A percentile compares a stretch with the other conserved stretches of the same genome.
These are phyloP conservation scores for Xylocopa sonorina DNA, from an alignment of 1,140 invertebrate genomes.

Conservation along the genomic window DNA sequence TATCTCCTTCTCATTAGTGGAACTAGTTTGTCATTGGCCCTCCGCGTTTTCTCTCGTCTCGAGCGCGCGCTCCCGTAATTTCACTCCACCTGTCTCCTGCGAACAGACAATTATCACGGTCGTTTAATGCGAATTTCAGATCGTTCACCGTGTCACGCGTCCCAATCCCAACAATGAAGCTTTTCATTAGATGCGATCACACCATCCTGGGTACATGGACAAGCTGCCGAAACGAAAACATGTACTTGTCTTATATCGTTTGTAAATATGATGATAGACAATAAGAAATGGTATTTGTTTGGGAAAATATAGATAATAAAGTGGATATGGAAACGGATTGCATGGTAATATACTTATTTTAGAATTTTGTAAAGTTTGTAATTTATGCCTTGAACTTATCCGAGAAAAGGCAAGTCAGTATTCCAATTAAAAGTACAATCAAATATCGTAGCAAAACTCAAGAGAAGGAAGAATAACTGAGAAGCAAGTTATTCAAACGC, in stretches of 20 bases:
- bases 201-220: not conserved
- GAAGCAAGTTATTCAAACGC: not conserved
- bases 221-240: not conserved
- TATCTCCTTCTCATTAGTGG: slow-evolving; percentile 23
- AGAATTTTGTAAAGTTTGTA: no score
- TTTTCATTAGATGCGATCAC: not conserved
- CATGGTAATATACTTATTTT: no score
- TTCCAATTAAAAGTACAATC: no score
- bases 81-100: slow-evolving; percentile 8
- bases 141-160: slow-evolving; percentile 13
- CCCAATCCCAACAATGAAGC: slow-evolving; percentile 1
- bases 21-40: slow-evolving; percentile 26
- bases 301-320: no score
- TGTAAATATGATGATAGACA: not conserved
- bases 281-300: not conserved
- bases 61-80: slow-evolving; percentile 13
- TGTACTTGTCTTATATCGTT: not conserved
- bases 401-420: no score
- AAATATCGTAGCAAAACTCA: not conserved
- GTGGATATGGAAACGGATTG: no score
- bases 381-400: no score
- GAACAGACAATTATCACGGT: slow-evolving; percentile 33
- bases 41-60: slow-evolving; percentile 9
- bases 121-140: slow-evolving; percentile 27
- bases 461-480: not conserved